phyloP scores from a whole-genome alignment of 2,797 vertebrate genomes.

The Siniperca undulata region DNA sequence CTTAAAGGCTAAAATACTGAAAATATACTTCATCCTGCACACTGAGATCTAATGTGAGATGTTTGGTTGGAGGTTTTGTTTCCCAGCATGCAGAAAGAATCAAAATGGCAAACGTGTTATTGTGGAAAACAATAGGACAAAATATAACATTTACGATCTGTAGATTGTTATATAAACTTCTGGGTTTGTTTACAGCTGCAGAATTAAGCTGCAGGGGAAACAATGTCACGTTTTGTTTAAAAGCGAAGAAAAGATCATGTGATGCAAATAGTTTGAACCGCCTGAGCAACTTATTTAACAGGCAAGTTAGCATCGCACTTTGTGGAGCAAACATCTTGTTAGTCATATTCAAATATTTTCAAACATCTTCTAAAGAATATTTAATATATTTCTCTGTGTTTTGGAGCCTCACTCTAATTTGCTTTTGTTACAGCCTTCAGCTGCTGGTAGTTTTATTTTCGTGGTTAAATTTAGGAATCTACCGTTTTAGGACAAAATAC shows the following conservation, averaged over 20 bases:
- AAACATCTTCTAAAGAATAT: not conserved
- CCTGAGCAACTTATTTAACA: not conserved
- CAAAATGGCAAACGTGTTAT: not conserved
- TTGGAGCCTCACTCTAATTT: not conserved
- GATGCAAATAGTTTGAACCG: not conserved
- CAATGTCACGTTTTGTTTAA: not conserved
- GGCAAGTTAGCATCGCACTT: not conserved
- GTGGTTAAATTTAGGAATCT: not conserved
- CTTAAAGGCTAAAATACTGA: not conserved
- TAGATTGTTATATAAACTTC: not conserved
- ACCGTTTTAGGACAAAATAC: not conserved
- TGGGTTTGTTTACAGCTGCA: not conserved
- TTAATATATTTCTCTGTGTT: not conserved
- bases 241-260: not conserved
- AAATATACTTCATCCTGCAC: slow-evolving; percentile 1
- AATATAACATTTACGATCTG: not conserved
- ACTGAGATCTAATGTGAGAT: not conserved
- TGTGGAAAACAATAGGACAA: not conserved
- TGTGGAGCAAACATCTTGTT: not conserved
- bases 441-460: not conserved
- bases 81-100: not conserved
- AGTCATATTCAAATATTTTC: not conserved
- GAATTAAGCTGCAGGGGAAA: not conserved
- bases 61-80: not conserved
- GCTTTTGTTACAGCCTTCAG: not conserved